Conservation (phyloP, 2,113 vertebrate species). For the Pluvialis apricaria region DNA sequence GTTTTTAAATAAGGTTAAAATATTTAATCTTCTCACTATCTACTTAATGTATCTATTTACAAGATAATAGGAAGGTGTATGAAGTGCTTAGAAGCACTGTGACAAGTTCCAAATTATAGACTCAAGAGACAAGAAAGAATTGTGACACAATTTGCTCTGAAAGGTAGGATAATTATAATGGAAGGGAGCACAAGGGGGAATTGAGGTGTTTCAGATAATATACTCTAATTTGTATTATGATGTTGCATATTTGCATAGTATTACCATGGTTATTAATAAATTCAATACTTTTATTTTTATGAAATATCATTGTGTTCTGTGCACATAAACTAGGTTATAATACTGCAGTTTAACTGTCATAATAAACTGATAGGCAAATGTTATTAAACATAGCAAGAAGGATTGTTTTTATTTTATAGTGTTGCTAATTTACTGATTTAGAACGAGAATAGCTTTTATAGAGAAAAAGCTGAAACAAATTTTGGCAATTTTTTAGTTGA, state of each 20-base stretch:
- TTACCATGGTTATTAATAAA: constrained; percentile 12
- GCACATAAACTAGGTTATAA: neutral
- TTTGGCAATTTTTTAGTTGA: neutral
- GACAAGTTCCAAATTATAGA: constrained; percentile 2
- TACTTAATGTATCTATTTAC: neutral
- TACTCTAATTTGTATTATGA: neutral
- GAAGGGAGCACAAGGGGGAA: neutral
- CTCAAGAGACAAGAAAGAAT: neutral
- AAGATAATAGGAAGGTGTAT: neutral
- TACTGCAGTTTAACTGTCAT: neutral
- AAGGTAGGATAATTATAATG: constrained; percentile 16
- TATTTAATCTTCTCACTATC: constrained; percentile 6
- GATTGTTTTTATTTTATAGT: neutral
- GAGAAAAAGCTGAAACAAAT: neutral
- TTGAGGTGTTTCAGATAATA: neutral
- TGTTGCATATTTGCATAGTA: neutral
- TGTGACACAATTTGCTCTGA: constrained; percentile 8
- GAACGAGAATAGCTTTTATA: neutral
- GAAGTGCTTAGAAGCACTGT: neutral
- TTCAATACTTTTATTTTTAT: neutral
- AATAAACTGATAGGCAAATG: neutral
- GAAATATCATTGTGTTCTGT: neutral
- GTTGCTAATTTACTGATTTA: neutral
- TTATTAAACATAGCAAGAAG: neutral
- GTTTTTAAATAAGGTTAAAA: neutral